Evolutionary conservation across 2,888 invertebrate genomes (phyloP).

Genomic region (Xanthorhoe spadicearia): DNA sequence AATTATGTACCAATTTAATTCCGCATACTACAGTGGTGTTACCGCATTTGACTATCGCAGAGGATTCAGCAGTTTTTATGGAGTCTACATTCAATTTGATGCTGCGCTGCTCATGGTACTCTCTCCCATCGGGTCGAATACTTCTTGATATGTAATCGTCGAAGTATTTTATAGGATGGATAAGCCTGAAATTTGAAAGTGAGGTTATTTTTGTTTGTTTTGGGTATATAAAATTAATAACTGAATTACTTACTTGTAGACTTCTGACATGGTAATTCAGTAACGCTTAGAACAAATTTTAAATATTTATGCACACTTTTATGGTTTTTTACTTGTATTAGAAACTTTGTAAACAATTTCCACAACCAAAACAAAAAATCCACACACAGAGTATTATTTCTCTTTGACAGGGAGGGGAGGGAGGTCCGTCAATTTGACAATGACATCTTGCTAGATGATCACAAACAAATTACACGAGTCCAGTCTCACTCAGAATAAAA

Average conservation of each 20-base stretch:
- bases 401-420: too few relatives aligned
- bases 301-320: not conserved
- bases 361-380: too few relatives aligned
- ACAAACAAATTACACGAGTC: too few relatives aligned
- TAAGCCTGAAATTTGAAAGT: slow-evolving; percentile 79
- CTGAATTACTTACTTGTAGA: slow-evolving; percentile 65
- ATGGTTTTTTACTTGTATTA: not conserved
- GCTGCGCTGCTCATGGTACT: slow-evolving; percentile 88
- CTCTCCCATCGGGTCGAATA: slow-evolving; percentile 91
- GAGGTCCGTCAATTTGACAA: too few relatives aligned
- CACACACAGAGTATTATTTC: too few relatives aligned
- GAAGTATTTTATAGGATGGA: slow-evolving; percentile 91
- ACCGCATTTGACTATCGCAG: slow-evolving; percentile 91
- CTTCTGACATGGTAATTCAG: slow-evolving; percentile 58
- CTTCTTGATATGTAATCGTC: slow-evolving; percentile 89
- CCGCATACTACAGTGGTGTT: slow-evolving; percentile 94
- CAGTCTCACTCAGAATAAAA: too few relatives aligned
- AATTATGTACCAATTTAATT: slow-evolving; percentile 88
- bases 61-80: slow-evolving; percentile 87
- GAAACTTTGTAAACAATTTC: not conserved
- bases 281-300: not conserved
- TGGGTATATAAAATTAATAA: not conserved
- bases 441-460: too few relatives aligned
- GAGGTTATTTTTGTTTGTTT: slow-evolving; percentile 27
- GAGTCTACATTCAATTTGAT: slow-evolving; percentile 72